A percentile compares a stretch with the other conserved stretches of the same genome.
Conservation (phyloP, 1,140 invertebrate genomes). For the Lucilia sericata region DNA sequence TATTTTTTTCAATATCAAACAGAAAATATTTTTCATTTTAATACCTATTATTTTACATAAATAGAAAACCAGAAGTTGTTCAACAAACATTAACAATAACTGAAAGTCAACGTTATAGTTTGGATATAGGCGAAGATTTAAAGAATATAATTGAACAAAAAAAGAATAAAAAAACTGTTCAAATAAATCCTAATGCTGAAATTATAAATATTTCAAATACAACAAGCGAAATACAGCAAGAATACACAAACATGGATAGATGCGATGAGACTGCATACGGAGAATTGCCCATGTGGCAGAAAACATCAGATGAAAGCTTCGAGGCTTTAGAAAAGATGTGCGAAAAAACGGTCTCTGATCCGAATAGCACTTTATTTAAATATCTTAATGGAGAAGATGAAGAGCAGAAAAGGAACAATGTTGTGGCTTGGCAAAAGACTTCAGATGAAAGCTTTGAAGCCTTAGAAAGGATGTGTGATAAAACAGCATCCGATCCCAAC, state of each 20-base stretch:
- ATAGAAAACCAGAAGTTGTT: not conserved
- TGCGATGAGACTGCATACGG: not conserved
- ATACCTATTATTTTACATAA: slow-evolving; percentile 19
- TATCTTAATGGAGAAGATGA: not conserved
- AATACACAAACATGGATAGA: not conserved
- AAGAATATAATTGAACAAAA: slow-evolving; percentile 37
- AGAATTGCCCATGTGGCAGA: not conserved
- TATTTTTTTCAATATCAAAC: too few relatives aligned
- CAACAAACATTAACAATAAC: not conserved
- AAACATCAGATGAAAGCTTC: slow-evolving; percentile 54
- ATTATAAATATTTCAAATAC: slow-evolving; percentile 28
- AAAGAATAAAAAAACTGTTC: slow-evolving; percentile 27
- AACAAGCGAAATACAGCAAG: not conserved
- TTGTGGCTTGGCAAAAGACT: slow-evolving; percentile 22
- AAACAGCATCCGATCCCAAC: slow-evolving; percentile 61
- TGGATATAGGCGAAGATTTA: slow-evolving; percentile 40
- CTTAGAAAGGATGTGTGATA: slow-evolving; percentile 63
- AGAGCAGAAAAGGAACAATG: not conserved
- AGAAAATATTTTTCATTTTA: slow-evolving; percentile 29
- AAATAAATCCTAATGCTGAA: not conserved
- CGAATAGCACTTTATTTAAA: slow-evolving; percentile 59
- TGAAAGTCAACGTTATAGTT: slow-evolving; percentile 35
- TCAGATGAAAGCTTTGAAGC: slow-evolving; percentile 59
- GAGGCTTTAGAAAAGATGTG: slow-evolving; percentile 60
- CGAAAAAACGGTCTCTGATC: slow-evolving; percentile 62